Conservation (phyloP, 30 jellyfish, hydroid and myxozoan genomes). For the Chironex yamaguchii region DNA sequence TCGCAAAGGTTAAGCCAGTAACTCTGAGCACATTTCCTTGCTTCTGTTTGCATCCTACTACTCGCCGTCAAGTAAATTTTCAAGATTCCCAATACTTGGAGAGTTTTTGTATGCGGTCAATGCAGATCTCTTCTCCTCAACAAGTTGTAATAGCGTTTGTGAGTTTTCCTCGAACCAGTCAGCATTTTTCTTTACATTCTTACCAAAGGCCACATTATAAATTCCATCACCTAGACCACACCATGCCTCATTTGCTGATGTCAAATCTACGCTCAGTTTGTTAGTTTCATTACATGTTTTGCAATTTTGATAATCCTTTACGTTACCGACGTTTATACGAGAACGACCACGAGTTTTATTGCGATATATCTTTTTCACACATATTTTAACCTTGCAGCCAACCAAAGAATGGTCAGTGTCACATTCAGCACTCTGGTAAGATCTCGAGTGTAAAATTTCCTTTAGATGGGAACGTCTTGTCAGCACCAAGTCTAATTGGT, state of each 20-base stretch:
- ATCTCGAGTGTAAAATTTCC: constrained; percentile 16
- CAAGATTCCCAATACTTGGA: no score
- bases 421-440: constrained; percentile 49
- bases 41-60: no score
- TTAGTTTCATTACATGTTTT: neutral
- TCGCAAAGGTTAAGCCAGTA: no score
- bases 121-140: constrained; percentile 16
- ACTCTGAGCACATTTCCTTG: no score
- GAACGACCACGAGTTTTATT: neutral
- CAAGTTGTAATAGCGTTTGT: neutral
- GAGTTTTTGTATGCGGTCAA: no score
- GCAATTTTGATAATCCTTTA: neutral
- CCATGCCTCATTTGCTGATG: neutral
- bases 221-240: neutral
- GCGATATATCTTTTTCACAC: constrained; percentile 17
- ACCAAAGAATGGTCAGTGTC: constrained; percentile 40
- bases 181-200: neutral
- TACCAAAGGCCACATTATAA: neutral
- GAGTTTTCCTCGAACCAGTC: constrained; percentile 15
- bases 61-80: no score
- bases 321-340: neutral
- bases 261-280: neutral
- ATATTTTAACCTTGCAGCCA: constrained; percentile 9
- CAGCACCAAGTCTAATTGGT: constrained; percentile 21
- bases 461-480: constrained; percentile 5